Evolutionary conservation across 2,797 vertebrate species (phyloP), one percentile per base, ranked within the genome.

Genomic region (Chiloscyllium punctatum): DNA sequence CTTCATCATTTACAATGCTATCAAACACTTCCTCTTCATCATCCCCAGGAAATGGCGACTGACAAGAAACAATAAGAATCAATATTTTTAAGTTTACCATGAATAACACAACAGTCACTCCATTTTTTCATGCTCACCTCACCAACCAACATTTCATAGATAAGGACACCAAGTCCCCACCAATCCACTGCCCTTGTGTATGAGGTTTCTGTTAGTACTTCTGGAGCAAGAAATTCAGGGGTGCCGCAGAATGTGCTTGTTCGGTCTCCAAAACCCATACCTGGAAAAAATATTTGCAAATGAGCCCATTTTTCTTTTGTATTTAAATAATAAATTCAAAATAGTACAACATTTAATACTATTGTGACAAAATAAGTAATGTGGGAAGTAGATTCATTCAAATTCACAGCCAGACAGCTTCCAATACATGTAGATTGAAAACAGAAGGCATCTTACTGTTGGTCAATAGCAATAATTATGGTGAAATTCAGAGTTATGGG

Each of bases 21-120:
- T 99, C 99, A 96, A 99, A 99, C 96, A 99, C 99, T 96, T 99
- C 99, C 96, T 99, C 99, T 97, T 99, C 99, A 96, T 99, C 99
- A 95, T 99, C 99, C 86, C 99, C 99, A 95, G 99, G 99, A 96
- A 99, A 99, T 30, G 99, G 99, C 95, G 99, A 99, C 99, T 99
- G 96, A 90, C 95, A 94, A 62, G 33, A 96, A 16, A 96, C 4
- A 42, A 23, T 33, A 77, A 72, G 51, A 33, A 53, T 57, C 3
- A 95, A 51, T 77, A 53, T 48, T 37, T n/a, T 53, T 74, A 57
- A 51, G 7, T 95, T 33, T 15, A 53, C 15, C 4, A 21, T 21
- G n/a, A 53, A 77, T 53, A 95, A 74, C 11, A 94, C 37, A 94
- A 72, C 0, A 69, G 72, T 66, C 51, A 69, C 0, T 9, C 77